Percentiles rank a stretch among this genome's conserved stretches.
phyloP scores from a whole-genome alignment of 2,113 vertebrate species.

The Macquaria australasica region DNA sequence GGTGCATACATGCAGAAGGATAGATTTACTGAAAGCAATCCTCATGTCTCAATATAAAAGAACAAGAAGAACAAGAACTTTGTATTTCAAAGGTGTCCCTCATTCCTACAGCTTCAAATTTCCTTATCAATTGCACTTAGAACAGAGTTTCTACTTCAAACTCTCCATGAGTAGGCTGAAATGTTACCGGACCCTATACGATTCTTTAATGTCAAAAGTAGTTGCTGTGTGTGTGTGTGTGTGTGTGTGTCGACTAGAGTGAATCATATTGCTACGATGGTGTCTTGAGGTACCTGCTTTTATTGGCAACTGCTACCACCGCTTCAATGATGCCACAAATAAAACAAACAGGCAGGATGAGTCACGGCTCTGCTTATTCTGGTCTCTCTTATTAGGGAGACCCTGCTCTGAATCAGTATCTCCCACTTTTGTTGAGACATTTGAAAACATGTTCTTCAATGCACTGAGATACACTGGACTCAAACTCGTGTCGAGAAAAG shows the following conservation, averaged over 20 bases:
- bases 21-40: neutral
- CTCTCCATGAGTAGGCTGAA: neutral
- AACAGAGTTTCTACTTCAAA: neutral
- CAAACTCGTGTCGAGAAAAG: neutral
- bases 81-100: neutral
- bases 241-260: neutral
- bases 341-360: conserved; percentile 61
- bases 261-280: conserved; percentile 12
- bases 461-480: neutral
- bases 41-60: neutral
- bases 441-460: conserved; percentile 30
- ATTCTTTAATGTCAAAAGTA: neutral
- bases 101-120: neutral
- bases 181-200: neutral
- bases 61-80: neutral
- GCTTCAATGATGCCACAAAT: conserved; percentile 47
- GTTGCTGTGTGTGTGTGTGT: neutral
- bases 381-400: conserved; percentile 46
- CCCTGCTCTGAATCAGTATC: conserved; percentile 49
- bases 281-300: conserved; percentile 26
- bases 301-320: conserved; percentile 21
- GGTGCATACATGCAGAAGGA: neutral
- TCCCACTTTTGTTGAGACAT: conserved; percentile 23
- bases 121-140: neutral
- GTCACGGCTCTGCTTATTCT: conserved; percentile 55